Conservation (phyloP, 2,113 vertebrate genomes). For the Balaeniceps rex region DNA sequence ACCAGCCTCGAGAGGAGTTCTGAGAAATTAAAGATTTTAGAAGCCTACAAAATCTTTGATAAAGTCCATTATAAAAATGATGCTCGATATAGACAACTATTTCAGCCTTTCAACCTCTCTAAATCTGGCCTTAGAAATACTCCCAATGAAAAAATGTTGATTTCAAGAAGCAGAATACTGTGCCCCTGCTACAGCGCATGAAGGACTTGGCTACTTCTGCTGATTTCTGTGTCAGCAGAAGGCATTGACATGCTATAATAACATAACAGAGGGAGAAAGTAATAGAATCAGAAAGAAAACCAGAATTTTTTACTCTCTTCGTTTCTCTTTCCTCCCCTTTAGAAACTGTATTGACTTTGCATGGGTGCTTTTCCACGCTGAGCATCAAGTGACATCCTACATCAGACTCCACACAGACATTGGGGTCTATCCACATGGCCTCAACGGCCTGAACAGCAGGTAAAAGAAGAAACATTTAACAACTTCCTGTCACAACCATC, state of each 20-base stretch:
- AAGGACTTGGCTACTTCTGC: not conserved
- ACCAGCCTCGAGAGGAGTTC: not conserved
- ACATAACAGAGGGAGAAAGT: not conserved
- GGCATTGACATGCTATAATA: not conserved
- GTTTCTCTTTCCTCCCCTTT: not conserved
- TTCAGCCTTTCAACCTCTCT: not conserved
- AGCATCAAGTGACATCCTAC: not conserved
- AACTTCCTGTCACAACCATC: not conserved
- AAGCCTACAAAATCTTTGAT: not conserved
- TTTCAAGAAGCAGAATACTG: not conserved
- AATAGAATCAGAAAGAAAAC: not conserved
- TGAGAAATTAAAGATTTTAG: not conserved
- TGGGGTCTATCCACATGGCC: not conserved
- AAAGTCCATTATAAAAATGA: not conserved
- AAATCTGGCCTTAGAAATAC: not conserved
- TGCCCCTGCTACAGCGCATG: not conserved
- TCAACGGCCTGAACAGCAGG: not conserved
- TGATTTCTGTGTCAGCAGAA: not conserved
- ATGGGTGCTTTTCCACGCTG: not conserved
- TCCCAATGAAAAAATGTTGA: not conserved
- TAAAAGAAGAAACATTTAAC: not conserved
- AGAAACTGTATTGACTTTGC: not conserved
- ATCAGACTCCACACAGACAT: not conserved
- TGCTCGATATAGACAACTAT: not conserved
- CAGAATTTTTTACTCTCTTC: not conserved